Evolutionary conservation across 2,888 invertebrate genomes (phyloP).

Genomic region (Tetranychus piercei): DNA sequence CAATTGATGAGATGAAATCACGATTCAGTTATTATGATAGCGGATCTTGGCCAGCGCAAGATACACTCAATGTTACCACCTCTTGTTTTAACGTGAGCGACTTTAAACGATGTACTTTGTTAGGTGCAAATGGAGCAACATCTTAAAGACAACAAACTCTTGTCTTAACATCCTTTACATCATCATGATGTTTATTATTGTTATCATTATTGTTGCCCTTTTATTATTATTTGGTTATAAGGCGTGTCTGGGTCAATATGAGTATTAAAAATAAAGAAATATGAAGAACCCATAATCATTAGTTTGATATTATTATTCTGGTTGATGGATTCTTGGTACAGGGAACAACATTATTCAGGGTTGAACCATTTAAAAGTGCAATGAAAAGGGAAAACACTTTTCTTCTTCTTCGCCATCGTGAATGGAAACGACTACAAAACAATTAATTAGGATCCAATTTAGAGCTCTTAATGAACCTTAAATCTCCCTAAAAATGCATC

Average conservation of each 20-base stretch:
- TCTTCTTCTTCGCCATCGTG: neutral
- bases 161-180: neutral
- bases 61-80: neutral
- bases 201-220: neutral
- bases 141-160: neutral
- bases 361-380: too few species aligned
- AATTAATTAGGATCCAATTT: neutral
- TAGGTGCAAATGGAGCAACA: neutral
- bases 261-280: neutral
- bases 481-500: neutral
- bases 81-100: neutral
- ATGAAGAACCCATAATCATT: neutral
- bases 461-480: neutral
- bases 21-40: slow-evolving; percentile 1
- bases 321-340: neutral
- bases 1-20: slow-evolving; percentile 1
- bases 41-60: neutral
- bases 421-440: neutral
- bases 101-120: neutral
- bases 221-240: neutral
- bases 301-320: neutral
- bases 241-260: neutral
- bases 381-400: neutral
- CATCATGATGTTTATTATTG: too few species aligned
- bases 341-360: too few species aligned